These are phyloP conservation scores for Silurus aristotelis DNA, from an alignment of 2,797 vertebrate species.

Conservation along the genomic window DNA sequence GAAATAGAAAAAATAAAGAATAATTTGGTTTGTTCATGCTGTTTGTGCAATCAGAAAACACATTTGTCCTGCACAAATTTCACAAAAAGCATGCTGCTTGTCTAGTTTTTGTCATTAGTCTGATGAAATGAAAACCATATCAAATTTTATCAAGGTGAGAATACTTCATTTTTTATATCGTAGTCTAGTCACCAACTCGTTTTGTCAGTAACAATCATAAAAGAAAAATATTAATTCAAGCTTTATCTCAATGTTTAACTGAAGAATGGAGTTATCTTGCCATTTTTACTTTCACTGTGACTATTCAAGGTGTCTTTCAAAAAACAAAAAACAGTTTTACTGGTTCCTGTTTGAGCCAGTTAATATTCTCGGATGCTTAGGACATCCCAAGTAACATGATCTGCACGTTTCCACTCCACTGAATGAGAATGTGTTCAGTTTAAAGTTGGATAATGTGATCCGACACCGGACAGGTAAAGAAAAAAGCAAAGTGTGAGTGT, in stretches of 20 bases:
- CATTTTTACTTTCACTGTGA: background rate
- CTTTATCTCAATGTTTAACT: background rate
- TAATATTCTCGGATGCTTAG: background rate
- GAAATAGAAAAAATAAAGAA: background rate
- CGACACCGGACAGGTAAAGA: background rate
- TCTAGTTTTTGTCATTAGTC: background rate
- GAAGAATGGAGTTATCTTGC: background rate
- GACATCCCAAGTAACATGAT: background rate
- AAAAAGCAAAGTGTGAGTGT: background rate
- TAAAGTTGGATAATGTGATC: background rate
- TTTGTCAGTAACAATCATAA: background rate
- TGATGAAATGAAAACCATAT: background rate
- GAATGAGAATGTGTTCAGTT: background rate
- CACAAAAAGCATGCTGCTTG: background rate
- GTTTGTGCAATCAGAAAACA: background rate
- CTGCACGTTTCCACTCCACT: background rate
- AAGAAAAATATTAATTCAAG: background rate
- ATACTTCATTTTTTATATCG: background rate
- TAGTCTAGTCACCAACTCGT: background rate
- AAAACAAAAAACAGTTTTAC: background rate
- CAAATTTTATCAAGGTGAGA: background rate
- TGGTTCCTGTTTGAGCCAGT: background rate
- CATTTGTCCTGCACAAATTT: background rate
- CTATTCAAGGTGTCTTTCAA: background rate
- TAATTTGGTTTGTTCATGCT: background rate